Conservation (phyloP, 2,797 vertebrate species). For the Taenioides sp. region DNA sequence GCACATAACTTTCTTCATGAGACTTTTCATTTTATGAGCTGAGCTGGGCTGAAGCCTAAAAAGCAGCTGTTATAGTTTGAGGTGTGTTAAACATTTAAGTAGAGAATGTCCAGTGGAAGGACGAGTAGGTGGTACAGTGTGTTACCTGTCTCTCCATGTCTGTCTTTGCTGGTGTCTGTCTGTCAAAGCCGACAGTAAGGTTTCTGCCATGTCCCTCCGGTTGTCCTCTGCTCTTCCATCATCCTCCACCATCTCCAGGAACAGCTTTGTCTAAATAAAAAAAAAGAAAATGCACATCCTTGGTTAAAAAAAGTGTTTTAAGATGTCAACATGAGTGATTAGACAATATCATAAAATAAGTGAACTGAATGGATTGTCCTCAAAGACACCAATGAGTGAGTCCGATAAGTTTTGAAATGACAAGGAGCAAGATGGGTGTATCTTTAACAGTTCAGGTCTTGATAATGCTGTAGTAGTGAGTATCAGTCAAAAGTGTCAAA, state of each 20-base stretch:
- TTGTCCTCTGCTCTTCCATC: conserved; percentile 76
- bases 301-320: not conserved
- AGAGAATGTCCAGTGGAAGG: conserved; percentile 8
- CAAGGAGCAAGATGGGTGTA: no score
- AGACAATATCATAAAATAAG: not conserved
- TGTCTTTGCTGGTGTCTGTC: conserved; percentile 88
- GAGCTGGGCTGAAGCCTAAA: not conserved
- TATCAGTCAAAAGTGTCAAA: no score
- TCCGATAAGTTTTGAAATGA: not conserved
- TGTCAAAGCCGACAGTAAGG: conserved; percentile 80
- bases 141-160: conserved; percentile 92
- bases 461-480: not conserved
- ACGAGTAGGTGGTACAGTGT: conserved; percentile 27
- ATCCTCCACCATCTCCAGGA: conserved; percentile 84
- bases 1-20: not conserved
- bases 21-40: not conserved
- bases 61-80: conserved; percentile 13
- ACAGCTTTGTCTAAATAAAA: conserved; percentile 85
- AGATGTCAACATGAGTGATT: not conserved
- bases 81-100: conserved; percentile 25
- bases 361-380: not conserved
- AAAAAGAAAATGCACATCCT: conserved; percentile 27
- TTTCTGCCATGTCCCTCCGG: conserved; percentile 81
- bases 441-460: not conserved
- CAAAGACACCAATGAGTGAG: not conserved